phyloP scores from a whole-genome alignment of 1,140 invertebrate genomes.

The Reticulitermes speratus region DNA sequence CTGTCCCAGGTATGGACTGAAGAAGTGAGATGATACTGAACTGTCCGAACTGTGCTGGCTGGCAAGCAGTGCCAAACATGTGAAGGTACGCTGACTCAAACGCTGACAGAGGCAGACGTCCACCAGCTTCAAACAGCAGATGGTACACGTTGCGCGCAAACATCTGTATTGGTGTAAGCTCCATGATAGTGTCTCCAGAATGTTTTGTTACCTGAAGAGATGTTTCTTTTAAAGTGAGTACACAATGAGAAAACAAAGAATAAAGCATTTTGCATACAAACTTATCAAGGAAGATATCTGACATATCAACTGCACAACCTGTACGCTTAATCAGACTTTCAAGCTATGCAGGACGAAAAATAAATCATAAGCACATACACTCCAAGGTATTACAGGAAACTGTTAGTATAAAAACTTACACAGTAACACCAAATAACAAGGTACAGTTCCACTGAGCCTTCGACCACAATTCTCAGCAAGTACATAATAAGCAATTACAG shows the following conservation, averaged over 20 bases:
- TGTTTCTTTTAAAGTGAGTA: conserved; percentile 30
- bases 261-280: too few relatives aligned
- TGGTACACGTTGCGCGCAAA: conserved; percentile 59
- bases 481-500: too few relatives aligned
- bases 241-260: neutral
- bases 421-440: too few relatives aligned
- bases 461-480: too few relatives aligned
- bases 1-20: conserved; percentile 58
- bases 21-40: conserved; percentile 53
- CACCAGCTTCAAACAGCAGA: conserved; percentile 54
- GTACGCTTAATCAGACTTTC: too few relatives aligned
- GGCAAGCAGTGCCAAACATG: conserved; percentile 55
- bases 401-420: too few relatives aligned
- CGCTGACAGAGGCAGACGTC: conserved; percentile 53
- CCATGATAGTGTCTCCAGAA: conserved; percentile 49
- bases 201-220: conserved; percentile 36
- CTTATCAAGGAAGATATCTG: too few relatives aligned
- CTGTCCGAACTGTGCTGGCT: conserved; percentile 57
- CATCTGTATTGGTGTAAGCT: conserved; percentile 56
- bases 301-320: too few relatives aligned
- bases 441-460: too few relatives aligned
- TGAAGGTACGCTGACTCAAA: conserved; percentile 58
- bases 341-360: too few relatives aligned
- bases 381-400: too few relatives aligned
- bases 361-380: too few relatives aligned